Conservation (phyloP, 2,797 vertebrate species). For the Leuciscus waleckii region DNA sequence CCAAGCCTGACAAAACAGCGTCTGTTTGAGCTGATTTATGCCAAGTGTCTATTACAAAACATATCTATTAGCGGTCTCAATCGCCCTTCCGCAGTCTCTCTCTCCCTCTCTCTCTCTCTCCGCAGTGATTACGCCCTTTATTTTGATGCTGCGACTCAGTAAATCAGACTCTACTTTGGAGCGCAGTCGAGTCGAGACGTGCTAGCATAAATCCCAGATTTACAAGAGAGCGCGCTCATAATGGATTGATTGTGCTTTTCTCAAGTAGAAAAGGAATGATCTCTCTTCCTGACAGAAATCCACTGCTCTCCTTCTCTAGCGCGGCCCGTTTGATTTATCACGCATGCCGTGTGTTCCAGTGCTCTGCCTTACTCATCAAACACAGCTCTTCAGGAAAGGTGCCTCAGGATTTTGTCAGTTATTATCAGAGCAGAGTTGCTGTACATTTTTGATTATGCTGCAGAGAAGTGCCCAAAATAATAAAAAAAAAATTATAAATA, state of each 20-base stretch:
- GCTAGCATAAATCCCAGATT: conserved; percentile 62
- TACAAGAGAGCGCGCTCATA: conserved; percentile 61
- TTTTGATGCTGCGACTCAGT: conserved; percentile 62
- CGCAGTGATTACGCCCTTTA: conserved; percentile 59
- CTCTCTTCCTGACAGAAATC: conserved; percentile 60
- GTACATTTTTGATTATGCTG: conserved; percentile 9
- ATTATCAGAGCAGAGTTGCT: conserved; percentile 16
- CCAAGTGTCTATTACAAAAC: conserved; percentile 32
- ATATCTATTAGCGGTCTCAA: conserved; percentile 34
- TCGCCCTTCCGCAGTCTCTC: conserved; percentile 21
- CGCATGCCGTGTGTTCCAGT: conserved; percentile 51
- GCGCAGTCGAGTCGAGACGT: conserved; percentile 49
- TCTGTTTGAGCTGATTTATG: conserved; percentile 36
- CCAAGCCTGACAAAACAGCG: background rate
- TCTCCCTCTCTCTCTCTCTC: conserved; percentile 53
- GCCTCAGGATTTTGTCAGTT: conserved; percentile 45
- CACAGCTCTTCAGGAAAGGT: conserved; percentile 39
- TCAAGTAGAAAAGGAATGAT: conserved; percentile 61
- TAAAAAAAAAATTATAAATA: background rate
- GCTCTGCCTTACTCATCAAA: conserved; percentile 57
- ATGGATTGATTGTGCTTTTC: conserved; percentile 65
- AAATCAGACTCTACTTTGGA: conserved; percentile 60
- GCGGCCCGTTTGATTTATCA: conserved; percentile 57
- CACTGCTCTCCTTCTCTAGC: conserved; percentile 54
- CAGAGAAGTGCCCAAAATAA: background rate